Evolutionary conservation across 2,113 vertebrate species (phyloP), one percentile per base, ranked within the genome.

Genomic region (Vidua chalybeata): DNA sequence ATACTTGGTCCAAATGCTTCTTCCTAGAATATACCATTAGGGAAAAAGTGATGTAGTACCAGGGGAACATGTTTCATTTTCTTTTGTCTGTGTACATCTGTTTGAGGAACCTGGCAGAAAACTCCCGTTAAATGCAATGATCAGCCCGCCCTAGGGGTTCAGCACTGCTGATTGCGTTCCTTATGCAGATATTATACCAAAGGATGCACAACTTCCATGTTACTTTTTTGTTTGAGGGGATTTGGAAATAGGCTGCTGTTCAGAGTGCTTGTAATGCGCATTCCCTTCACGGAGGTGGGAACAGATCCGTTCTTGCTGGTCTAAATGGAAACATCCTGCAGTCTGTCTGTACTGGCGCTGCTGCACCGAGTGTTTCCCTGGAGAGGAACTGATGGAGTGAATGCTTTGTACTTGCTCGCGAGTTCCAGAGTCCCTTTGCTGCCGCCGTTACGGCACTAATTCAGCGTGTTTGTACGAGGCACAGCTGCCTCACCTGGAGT

Each of bases 201-300:
- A 58, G 43, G 43, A 85, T 43, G 84, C 66, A 73, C 48, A 49
- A 24, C 35, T 62, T 5, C 2, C 43, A 15, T 3, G 15, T 28
- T 73, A 4, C 7, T 33, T 49, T 51, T 87, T 56, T 58, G 24
- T 78, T 62, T 39, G 62, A 68, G 22, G 59, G 16, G 55, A 27
- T 31, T 76, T 31, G 55, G 46, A 68, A 56, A 28, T 4, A 3
- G 0, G 2, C 43, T 39, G 2, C 58, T 6, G 1, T 33, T 90
- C 0, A 1, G 61, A 27, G 24, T 11, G 17, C n/a, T 39, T 10
- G 28, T 45, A 16, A 46, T 7, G 39, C 9, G 2, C n/a, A 3
- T 73, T 91, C 71, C 67, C 41, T 49, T 73, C 54, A 2, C 24
- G 3, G 37, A 22, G n/a, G 33, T 33, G 78, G 46, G 35, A 87